Percentiles rank a stretch among this genome's conserved stretches.
Conservation (phyloP, 2,797 vertebrate species). For the Galaxias olidus region DNA sequence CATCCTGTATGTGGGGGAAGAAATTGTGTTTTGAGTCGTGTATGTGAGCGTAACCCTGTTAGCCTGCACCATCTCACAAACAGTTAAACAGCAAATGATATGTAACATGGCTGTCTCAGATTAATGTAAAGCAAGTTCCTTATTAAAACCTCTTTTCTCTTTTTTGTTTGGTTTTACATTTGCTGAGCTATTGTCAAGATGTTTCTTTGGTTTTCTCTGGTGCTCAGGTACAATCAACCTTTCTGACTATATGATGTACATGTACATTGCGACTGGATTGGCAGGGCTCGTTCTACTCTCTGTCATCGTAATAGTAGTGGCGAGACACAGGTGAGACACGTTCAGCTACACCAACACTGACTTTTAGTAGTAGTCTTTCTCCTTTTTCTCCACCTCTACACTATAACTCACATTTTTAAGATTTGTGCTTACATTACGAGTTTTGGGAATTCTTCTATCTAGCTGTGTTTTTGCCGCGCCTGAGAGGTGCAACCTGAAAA, state of each 20-base stretch:
- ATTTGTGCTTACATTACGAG: too few species aligned
- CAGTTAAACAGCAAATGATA: background rate
- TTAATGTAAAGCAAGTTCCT: background rate
- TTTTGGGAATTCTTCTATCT: too few species aligned
- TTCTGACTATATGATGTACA: conserved; percentile 58
- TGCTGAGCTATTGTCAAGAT: too few species aligned
- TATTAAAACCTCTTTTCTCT: background rate
- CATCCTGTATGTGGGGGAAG: background rate
- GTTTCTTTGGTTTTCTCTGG: conserved; percentile 8
- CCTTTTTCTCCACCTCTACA: too few species aligned
- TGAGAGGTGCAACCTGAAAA: background rate
- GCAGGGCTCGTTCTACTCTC: conserved; percentile 57
- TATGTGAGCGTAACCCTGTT: background rate
- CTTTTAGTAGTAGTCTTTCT: background rate
- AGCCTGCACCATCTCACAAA: too few species aligned
- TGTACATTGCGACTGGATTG: conserved; percentile 66
- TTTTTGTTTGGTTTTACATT: background rate
- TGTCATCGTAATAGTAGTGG: conserved; percentile 48
- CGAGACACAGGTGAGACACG: conserved; percentile 63
- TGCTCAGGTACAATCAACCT: conserved; percentile 61
- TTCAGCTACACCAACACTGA: background rate
- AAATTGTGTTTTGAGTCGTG: background rate
- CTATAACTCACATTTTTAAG: too few species aligned
- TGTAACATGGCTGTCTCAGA: background rate
- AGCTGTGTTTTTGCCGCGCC: conserved; percentile 1